Evolutionary conservation across 2,797 vertebrate genomes (phyloP).

Genomic region (Fistularia commersonii): DNA sequence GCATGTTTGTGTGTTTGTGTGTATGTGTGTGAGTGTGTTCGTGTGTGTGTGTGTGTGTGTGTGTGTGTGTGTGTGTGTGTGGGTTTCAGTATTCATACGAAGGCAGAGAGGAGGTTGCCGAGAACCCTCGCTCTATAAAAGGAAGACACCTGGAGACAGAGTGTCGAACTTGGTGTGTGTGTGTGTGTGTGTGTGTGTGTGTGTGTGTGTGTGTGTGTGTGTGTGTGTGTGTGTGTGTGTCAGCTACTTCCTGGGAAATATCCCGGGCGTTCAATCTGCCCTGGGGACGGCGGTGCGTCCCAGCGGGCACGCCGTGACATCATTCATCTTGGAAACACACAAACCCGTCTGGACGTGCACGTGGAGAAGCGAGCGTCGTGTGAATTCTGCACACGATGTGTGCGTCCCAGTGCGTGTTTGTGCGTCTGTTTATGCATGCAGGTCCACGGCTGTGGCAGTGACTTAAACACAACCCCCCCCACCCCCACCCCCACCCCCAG

Average conservation of each 20-base stretch:
- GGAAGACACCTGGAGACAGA: constrained; percentile 61
- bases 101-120: constrained; percentile 25
- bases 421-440: constrained; percentile 29
- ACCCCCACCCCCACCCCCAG: constrained; percentile 17
- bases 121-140: constrained; percentile 46
- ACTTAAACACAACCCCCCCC: constrained; percentile 20
- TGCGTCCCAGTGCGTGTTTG: constrained; percentile 16
- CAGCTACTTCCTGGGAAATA: constrained; percentile 51
- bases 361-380: too few relatives aligned
- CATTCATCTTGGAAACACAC: constrained; percentile 68
- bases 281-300: constrained; percentile 57
- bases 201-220: constrained; percentile 7
- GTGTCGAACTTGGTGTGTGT: constrained; percentile 17
- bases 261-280: constrained; percentile 55
- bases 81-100: constrained; percentile 43
- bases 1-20: constrained; percentile 30
- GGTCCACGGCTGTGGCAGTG: constrained; percentile 33
- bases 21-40: too few relatives aligned
- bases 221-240: constrained; percentile 29
- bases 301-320: constrained; percentile 65
- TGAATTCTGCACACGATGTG: too few relatives aligned
- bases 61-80: too few relatives aligned
- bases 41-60: too few relatives aligned
- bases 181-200: constrained; percentile 10
- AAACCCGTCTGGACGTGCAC: too few relatives aligned